Evolutionary conservation across 1,140 invertebrate species (phyloP).

Genomic region (Cataglyphis hispanica): DNA sequence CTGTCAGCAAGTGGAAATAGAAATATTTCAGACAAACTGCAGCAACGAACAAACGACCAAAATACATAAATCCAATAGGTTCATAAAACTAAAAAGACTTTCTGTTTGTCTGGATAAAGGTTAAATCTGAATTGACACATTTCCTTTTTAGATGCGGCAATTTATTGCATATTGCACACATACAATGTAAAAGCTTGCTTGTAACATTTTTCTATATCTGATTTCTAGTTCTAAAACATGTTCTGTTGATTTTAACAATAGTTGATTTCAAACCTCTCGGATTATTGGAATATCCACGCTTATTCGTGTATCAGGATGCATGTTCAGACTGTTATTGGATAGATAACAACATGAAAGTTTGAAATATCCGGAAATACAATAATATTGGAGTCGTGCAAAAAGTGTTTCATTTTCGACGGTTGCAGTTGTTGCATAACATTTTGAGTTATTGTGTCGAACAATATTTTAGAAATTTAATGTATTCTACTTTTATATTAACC

Average conservation of each 20-base stretch:
- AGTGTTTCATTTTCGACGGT: background rate
- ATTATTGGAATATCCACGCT: background rate
- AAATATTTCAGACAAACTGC: constrained; percentile 27
- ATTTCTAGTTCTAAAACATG: background rate
- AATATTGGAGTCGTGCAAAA: constrained; percentile 6
- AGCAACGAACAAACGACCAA: background rate
- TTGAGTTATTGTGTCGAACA: background rate
- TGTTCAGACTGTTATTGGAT: background rate
- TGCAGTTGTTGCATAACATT: background rate
- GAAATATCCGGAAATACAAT: background rate
- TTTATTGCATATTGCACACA: constrained; percentile 19
- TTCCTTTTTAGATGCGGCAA: constrained; percentile 25
- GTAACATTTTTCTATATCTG: constrained; percentile 3
- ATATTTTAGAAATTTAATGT: background rate
- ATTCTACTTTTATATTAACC: background rate
- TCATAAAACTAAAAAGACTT: constrained; percentile 11
- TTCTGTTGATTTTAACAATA: background rate
- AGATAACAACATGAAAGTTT: background rate
- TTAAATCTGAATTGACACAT: constrained; percentile 42
- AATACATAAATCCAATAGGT: constrained; percentile 23
- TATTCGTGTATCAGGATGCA: background rate
- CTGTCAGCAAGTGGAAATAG: background rate
- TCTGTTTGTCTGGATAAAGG: constrained; percentile 23
- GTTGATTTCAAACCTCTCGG: background rate
- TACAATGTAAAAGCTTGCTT: background rate